Evolutionary conservation across 2,888 invertebrate genomes (phyloP).

Genomic region (Myathropa florea): DNA sequence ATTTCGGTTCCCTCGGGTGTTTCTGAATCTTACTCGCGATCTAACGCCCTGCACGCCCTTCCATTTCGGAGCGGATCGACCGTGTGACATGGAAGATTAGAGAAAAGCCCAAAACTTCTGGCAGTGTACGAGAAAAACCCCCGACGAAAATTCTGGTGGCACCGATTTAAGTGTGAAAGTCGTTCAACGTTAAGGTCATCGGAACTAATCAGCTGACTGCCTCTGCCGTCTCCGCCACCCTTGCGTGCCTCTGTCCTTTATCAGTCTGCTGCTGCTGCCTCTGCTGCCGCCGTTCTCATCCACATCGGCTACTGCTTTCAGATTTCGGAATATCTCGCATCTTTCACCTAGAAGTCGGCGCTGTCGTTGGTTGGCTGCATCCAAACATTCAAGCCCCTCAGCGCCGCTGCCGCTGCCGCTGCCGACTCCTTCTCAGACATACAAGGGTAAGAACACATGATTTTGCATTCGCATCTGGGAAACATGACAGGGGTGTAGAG

Average conservation of each 20-base stretch:
- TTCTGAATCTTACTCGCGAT: background rate
- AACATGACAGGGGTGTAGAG: background rate
- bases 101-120: background rate
- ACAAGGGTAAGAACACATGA: slow-evolving; percentile 58
- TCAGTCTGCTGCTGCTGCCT: slow-evolving; percentile 16
- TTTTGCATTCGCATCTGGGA: background rate
- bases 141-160: slow-evolving; percentile 4
- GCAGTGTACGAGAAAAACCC: background rate
- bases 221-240: slow-evolving; percentile 71
- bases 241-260: background rate
- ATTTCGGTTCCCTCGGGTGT: background rate
- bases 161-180: slow-evolving; percentile 27
- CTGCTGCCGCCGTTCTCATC: slow-evolving; percentile 24
- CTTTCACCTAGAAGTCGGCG: background rate
- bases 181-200: slow-evolving; percentile 5
- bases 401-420: background rate
- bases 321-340: slow-evolving; percentile 18
- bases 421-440: slow-evolving; percentile 1
- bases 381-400: background rate
- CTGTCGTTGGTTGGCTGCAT: background rate
- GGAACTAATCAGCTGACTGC: slow-evolving; percentile 22
- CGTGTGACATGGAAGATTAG: background rate
- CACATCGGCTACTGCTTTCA: slow-evolving; percentile 45
- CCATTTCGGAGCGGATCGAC: background rate
- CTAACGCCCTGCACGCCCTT: background rate